Percentiles rank a stretch among this genome's conserved stretches.
Evolutionary conservation across 2,888 invertebrate genomes (phyloP).

Genomic region (Hirtodrosophila alboralis): DNA sequence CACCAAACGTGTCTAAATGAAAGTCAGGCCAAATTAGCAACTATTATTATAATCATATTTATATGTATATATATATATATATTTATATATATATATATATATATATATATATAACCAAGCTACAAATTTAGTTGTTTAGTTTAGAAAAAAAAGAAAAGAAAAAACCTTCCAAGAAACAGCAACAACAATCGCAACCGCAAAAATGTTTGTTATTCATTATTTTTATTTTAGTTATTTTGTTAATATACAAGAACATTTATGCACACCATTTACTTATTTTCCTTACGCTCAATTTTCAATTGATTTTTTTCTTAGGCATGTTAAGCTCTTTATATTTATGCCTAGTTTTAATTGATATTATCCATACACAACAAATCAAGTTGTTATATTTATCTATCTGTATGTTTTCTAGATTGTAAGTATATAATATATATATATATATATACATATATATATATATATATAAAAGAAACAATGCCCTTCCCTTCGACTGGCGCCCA

Average conservation of each 20-base stretch:
- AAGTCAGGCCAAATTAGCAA: conserved; percentile 79
- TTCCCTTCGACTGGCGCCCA: conserved; percentile 2
- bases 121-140: conserved; percentile 52
- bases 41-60: conserved; percentile 52
- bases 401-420: conserved; percentile 35
- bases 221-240: conserved; percentile 40
- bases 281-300: conserved; percentile 58
- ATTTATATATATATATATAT: conserved; percentile 5
- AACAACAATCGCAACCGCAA: conserved; percentile 16
- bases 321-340: conserved; percentile 67
- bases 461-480: too few relatives aligned
- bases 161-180: conserved; percentile 55
- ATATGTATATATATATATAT: conserved; percentile 8
- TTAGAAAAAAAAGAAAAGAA: conserved; percentile 14
- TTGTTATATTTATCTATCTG: conserved; percentile 17
- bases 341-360: conserved; percentile 72
- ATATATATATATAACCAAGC: conserved; percentile 13
- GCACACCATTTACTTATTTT: conserved; percentile 76
- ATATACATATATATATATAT: not conserved
- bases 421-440: not conserved
- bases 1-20: conserved; percentile 79
- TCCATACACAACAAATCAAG: conserved; percentile 15
- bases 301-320: conserved; percentile 34
- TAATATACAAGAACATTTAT: conserved; percentile 34
- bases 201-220: conserved; percentile 56